These are phyloP conservation scores for Hylia prasina DNA, from an alignment of 2,113 vertebrate genomes.

Conservation along the genomic window DNA sequence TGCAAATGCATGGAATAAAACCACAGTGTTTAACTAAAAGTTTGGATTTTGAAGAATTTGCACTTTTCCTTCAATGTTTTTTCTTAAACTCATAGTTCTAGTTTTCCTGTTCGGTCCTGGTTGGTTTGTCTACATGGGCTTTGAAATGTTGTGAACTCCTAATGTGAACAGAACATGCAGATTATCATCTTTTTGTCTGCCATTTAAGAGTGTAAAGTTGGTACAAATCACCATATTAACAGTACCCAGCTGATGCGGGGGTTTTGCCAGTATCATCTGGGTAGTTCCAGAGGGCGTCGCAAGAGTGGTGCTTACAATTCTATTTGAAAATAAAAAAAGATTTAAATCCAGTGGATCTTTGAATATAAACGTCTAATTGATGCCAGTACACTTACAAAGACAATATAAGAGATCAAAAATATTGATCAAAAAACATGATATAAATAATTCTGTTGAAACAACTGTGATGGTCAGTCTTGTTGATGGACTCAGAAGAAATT, in stretches of 20 bases:
- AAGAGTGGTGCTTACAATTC: no score
- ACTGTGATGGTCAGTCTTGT: background rate
- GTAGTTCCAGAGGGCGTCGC: background rate
- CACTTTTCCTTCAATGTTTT: background rate
- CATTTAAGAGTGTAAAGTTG: background rate
- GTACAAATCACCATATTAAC: background rate
- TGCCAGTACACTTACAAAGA: background rate
- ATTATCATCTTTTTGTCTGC: background rate
- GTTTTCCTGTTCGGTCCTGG: background rate
- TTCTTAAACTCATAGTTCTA: background rate
- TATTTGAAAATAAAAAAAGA: background rate
- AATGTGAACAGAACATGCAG: fast-evolving
- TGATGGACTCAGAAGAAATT: background rate
- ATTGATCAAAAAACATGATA: background rate
- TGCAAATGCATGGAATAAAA: background rate
- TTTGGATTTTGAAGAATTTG: background rate
- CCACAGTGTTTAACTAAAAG: fast-evolving
- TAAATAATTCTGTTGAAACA: background rate
- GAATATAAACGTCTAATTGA: background rate
- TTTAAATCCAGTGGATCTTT: background rate
- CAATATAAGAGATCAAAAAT: background rate
- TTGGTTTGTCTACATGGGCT: background rate
- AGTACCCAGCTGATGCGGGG: no score
- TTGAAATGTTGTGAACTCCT: background rate
- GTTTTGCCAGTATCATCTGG: background rate